Conservation (phyloP, 2,113 vertebrate genomes). For the Brachionichthys hirsutus region DNA sequence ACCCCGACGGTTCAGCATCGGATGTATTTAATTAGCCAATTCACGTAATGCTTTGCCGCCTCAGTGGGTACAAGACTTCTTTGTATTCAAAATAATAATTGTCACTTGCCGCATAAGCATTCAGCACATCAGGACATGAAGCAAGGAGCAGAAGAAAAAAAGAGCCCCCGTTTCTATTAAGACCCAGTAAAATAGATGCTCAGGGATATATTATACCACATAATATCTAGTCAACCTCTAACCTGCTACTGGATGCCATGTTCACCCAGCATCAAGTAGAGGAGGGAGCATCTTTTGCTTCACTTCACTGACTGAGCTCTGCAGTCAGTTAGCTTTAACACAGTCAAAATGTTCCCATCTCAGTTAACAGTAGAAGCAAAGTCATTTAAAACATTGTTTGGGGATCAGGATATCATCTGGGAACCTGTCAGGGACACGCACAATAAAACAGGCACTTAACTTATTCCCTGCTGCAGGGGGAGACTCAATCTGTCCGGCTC, state of each 20-base stretch:
- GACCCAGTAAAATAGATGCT: conserved; percentile 45
- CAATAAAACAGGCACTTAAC: too few relatives aligned
- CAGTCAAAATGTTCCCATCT: too few relatives aligned
- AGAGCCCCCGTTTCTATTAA: not conserved
- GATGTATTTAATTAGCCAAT: conserved; percentile 75
- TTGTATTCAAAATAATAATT: conserved; percentile 68
- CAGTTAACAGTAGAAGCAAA: not conserved
- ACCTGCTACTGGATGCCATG: conserved; percentile 8
- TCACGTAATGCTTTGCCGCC: conserved; percentile 60
- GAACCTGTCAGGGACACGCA: too few relatives aligned
- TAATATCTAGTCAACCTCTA: conserved; percentile 32
- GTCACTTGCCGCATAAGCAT: conserved; percentile 69
- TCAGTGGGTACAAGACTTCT: conserved; percentile 58
- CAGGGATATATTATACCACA: conserved; percentile 22
- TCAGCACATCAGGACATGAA: conserved; percentile 53
- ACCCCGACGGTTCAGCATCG: conserved; percentile 52
- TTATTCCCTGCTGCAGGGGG: too few relatives aligned
- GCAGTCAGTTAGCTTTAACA: not conserved
- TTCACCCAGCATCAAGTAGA: conserved; percentile 27
- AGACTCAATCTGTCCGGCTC: too few relatives aligned
- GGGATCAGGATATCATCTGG: too few relatives aligned
- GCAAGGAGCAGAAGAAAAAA: conserved; percentile 22
- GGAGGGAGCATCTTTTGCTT: conserved; percentile 30
- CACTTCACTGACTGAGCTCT: conserved; percentile 19
- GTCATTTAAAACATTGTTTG: not conserved